Conservation (phyloP, 2,888 invertebrate species). For the Protula sp. region DNA sequence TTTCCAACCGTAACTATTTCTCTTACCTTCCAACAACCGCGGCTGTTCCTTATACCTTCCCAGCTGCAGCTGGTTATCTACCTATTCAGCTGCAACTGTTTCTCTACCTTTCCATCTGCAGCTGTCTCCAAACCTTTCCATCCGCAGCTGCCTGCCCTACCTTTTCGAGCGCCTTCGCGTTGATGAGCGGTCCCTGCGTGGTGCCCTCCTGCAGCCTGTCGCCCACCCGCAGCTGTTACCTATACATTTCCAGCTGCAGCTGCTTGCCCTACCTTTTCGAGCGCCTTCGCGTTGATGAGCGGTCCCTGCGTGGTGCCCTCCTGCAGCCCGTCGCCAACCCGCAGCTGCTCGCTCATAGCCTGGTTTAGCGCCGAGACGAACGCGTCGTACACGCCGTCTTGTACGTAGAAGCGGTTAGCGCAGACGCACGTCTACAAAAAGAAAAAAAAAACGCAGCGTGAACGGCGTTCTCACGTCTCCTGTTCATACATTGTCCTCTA, state of each 20-base stretch:
- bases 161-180: constrained; percentile 75
- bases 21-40: no score
- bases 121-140: not conserved
- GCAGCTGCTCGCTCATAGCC: constrained; percentile 65
- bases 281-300: constrained; percentile 79
- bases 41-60: no score
- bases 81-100: no score
- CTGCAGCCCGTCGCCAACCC: constrained; percentile 74
- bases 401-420: constrained; percentile 67
- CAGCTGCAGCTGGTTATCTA: no score
- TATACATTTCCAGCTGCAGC: no score
- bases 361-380: constrained; percentile 70
- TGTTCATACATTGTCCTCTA: no score
- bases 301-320: constrained; percentile 79
- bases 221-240: constrained; percentile 69
- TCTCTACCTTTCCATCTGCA: no score
- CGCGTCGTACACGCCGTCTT: constrained; percentile 65
- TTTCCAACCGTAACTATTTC: no score
- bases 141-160: constrained; percentile 47
- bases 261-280: constrained; percentile 74
- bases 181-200: constrained; percentile 88
- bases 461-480: no score
- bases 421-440: constrained; percentile 79
- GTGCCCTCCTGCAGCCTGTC: constrained; percentile 68
- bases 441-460: not conserved